Conservation (phyloP, 2,797 vertebrate genomes). For the Crenichthys baileyi region DNA sequence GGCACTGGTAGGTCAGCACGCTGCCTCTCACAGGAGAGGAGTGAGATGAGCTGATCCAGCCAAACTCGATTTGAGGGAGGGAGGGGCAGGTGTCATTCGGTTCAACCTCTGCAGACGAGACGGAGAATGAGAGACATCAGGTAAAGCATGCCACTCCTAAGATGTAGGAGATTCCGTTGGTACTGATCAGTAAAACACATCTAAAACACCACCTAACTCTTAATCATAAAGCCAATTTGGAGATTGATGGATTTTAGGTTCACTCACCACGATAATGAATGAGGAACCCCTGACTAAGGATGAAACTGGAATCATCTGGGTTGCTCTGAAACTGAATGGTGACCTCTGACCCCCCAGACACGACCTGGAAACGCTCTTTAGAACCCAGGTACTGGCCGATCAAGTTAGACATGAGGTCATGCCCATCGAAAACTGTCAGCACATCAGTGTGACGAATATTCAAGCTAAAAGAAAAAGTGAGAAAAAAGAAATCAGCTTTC, state of each 20-base stretch:
- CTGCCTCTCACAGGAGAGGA: constrained; percentile 90
- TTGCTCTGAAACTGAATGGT: constrained; percentile 95
- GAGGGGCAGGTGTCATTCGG: constrained; percentile 91
- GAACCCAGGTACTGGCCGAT: constrained; percentile 90
- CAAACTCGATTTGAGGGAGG: constrained; percentile 87
- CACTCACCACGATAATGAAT: constrained; percentile 88
- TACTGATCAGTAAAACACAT: not conserved
- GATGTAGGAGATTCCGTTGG: not conserved
- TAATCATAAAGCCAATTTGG: not conserved
- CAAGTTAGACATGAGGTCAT: constrained; percentile 87
- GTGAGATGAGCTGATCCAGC: constrained; percentile 92
- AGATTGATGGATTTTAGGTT: not conserved
- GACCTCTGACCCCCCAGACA: constrained; percentile 89
- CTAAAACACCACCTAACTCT: not conserved
- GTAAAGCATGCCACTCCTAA: not conserved
- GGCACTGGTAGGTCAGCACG: constrained; percentile 93
- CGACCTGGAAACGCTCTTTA: constrained; percentile 87
- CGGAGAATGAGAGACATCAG: constrained; percentile 15
- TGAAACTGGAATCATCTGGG: constrained; percentile 86
- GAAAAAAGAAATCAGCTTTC: constrained; percentile 1
- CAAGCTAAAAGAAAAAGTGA: constrained; percentile 63
- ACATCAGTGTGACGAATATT: constrained; percentile 91
- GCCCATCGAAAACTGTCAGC: constrained; percentile 89
- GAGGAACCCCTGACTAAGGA: constrained; percentile 91
- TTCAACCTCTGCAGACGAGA: constrained; percentile 84